Conservation (phyloP, 2,888 invertebrate species). For the Monoplex corrugatus region DNA sequence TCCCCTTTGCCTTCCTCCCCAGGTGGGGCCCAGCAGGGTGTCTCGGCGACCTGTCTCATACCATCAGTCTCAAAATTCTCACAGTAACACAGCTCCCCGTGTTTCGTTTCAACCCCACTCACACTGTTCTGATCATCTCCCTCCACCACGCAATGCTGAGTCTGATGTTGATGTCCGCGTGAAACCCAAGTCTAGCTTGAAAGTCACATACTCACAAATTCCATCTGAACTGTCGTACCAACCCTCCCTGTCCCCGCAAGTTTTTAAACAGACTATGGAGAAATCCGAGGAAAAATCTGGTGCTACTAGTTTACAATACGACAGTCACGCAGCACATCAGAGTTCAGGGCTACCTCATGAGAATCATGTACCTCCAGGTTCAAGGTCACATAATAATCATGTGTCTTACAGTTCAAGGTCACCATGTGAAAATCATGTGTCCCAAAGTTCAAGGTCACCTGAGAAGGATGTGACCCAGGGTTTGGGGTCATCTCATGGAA, state of each 20-base stretch:
- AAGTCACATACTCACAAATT: background rate
- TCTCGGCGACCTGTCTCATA: slow-evolving; percentile 30
- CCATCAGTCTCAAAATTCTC: slow-evolving; percentile 38
- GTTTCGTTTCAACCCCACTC: background rate
- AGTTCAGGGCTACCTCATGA: background rate
- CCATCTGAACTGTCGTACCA: slow-evolving; percentile 4
- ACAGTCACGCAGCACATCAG: background rate
- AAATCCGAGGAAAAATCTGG: background rate
- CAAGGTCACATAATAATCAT: slow-evolving; percentile 17
- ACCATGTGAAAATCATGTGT: too few relatives aligned
- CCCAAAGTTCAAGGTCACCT: too few relatives aligned
- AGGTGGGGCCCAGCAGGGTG: slow-evolving; percentile 31
- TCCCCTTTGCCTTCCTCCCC: slow-evolving; percentile 38
- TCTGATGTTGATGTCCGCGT: background rate
- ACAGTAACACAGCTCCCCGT: background rate
- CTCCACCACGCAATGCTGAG: background rate
- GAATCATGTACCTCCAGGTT: background rate
- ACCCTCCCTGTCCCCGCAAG: background rate
- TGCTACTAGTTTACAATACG: background rate
- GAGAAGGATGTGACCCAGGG: background rate
- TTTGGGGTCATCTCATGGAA: background rate
- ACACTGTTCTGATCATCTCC: background rate
- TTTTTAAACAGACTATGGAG: background rate
- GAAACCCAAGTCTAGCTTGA: background rate
- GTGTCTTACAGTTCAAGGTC: too few relatives aligned